Evolutionary conservation across 2,797 vertebrate genomes (phyloP), one percentile per base, ranked within the genome.

Genomic region (Capromys pilorides): DNA sequence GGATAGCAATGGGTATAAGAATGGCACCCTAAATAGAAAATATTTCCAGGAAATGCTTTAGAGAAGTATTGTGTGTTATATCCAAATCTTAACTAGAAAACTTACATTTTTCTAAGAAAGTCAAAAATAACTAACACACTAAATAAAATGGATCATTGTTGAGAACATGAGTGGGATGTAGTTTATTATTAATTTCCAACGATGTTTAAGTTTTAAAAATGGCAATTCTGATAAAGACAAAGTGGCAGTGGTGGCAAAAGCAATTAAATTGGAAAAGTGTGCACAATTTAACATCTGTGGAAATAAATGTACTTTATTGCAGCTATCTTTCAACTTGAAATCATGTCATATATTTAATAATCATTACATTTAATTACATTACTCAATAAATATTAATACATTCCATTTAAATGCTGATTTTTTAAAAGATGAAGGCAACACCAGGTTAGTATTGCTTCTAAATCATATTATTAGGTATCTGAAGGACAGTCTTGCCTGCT

Each of bases 391-490:
- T 92, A 81, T 69, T 49, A 64, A 16, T 73, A 51, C 57, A 16
- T 87, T 82, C 19, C 10, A 59, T 73, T 45, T 57, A 41, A 31
- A 59, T 51, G 59, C 69, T 75, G 0, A 16, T 49, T 93, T 85
- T 85, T 79, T 82, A 12, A 41, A 39, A 94, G 82, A n/a, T 41
- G 69, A 93, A 71, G n/a, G 10, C 11, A 51, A 62, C 71, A 8
- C 3, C 31, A 24, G 24, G 26, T 22, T 83, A 39, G 33, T 19
- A 90, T 14, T 75, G 31, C 49, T 87, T 6, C 2, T 85, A 2
- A 61, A 13, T 95, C 85, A 89, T 39, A 28, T 12, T 95, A 71
- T 86, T 49, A 92, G 33, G 1, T n/a, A 36, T 95, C 77, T 90
- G 59, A 33, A 6, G 12, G 88, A 31, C 97, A 94, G 96, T 51